A percentile compares a stretch with the other conserved stretches of the same genome.
Conservation (phyloP, 2,113 vertebrate species). For the Anoura caudifer region DNA sequence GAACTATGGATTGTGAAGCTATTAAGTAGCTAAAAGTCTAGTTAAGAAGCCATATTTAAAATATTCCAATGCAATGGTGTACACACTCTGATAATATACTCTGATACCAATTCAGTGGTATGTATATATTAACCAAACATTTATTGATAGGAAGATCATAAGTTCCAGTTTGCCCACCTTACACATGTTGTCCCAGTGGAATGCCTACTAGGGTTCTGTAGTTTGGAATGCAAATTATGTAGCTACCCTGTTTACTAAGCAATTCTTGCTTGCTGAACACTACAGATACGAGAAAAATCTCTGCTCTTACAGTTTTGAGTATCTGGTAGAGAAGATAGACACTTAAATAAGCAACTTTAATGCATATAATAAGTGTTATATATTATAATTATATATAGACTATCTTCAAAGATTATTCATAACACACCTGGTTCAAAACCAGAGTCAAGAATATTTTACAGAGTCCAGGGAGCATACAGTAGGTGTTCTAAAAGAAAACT, state of each 20-base stretch:
- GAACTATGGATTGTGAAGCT: neutral
- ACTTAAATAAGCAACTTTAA: neutral
- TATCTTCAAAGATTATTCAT: neutral
- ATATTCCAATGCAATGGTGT: neutral
- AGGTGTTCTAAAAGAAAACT: neutral
- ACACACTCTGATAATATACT: neutral
- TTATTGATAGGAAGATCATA: neutral
- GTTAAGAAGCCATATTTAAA: neutral
- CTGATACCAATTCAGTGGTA: neutral
- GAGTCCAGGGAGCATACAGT: neutral
- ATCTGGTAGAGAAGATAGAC: neutral
- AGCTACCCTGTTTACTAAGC: neutral
- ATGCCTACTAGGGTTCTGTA: neutral
- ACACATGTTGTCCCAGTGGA: neutral
- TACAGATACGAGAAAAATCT: neutral
- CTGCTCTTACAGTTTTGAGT: neutral
- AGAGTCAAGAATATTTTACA: neutral
- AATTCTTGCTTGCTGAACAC: neutral
- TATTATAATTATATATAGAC: neutral
- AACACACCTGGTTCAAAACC: neutral
- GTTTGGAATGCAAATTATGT: neutral
- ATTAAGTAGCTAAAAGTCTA: neutral
- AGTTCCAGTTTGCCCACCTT: neutral
- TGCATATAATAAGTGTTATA: neutral
- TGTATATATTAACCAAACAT: neutral